phyloP scores from a whole-genome alignment of 2,888 invertebrate genomes.

The Campoplex capitator region DNA sequence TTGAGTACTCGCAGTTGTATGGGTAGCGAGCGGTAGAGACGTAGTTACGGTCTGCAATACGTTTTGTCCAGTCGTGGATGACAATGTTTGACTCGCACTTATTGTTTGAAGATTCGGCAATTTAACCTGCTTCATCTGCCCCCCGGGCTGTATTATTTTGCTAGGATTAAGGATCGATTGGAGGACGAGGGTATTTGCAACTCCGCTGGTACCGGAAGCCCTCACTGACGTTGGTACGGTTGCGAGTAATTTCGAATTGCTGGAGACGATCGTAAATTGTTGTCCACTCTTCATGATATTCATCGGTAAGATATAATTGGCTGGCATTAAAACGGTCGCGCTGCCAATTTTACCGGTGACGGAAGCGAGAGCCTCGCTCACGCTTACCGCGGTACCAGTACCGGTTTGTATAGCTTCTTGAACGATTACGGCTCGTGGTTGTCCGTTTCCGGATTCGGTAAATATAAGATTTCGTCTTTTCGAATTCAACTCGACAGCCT shows the following conservation, averaged over 20 bases:
- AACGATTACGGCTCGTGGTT: slow-evolving; percentile 81
- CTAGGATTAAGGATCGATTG: slow-evolving; percentile 89
- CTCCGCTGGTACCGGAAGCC: slow-evolving; percentile 79
- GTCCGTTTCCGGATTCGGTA: slow-evolving; percentile 79
- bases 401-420: slow-evolving; percentile 80
- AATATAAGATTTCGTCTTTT: slow-evolving; percentile 82
- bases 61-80: slow-evolving; percentile 66
- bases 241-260: slow-evolving; percentile 87
- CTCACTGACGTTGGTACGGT: slow-evolving; percentile 80
- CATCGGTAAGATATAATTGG: slow-evolving; percentile 89
- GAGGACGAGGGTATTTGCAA: slow-evolving; percentile 88
- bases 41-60: slow-evolving; percentile 70
- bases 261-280: slow-evolving; percentile 90
- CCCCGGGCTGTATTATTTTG: slow-evolving; percentile 79
- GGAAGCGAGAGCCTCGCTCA: slow-evolving; percentile 88
- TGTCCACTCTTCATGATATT: slow-evolving; percentile 90
- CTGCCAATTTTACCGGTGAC: slow-evolving; percentile 87
- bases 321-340: slow-evolving; percentile 89
- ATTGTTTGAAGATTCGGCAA: slow-evolving; percentile 80
- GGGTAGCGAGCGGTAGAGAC: slow-evolving; percentile 76
- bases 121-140: slow-evolving; percentile 80
- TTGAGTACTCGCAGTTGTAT: slow-evolving; percentile 72
- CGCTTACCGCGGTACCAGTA: slow-evolving; percentile 80
- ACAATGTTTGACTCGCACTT: slow-evolving; percentile 73
- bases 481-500: slow-evolving; percentile 77